These are phyloP conservation scores for Umimayanthus chanpuru DNA, from an alignment of 92 coral and sea anemone species.

Conservation along the genomic window DNA sequence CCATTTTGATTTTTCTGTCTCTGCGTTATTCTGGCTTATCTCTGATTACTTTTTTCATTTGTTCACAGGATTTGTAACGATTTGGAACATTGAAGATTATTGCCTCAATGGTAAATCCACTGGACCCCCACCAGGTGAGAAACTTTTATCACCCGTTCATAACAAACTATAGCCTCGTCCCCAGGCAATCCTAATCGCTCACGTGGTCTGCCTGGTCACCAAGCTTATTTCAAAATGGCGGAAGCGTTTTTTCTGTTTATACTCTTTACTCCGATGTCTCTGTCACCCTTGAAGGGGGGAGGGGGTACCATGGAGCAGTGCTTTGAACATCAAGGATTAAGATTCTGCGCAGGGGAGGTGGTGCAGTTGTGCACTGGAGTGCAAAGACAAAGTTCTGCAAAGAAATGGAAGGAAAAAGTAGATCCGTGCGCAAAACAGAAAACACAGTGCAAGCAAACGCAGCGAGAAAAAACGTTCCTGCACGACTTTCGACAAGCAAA, in stretches of 20 bases:
- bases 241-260: neutral
- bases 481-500: neutral
- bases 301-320: too few relatives aligned
- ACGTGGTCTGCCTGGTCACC: neutral
- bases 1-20: too few relatives aligned
- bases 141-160: too few relatives aligned
- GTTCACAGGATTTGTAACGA: slow-evolving; percentile 77
- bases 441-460: neutral
- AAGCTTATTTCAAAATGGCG: neutral
- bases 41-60: neutral
- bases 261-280: too few relatives aligned
- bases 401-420: neutral
- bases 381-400: too few relatives aligned
- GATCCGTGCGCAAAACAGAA: neutral
- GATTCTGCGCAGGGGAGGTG: too few relatives aligned
- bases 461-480: neutral
- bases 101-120: slow-evolving; percentile 66
- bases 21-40: neutral
- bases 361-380: too few relatives aligned
- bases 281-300: too few relatives aligned
- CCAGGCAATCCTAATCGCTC: too few relatives aligned
- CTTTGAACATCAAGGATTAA: too few relatives aligned
- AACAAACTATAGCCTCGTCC: too few relatives aligned
- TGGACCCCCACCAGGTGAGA: slow-evolving; percentile 57
- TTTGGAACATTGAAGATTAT: slow-evolving; percentile 85